A percentile compares a stretch with the other conserved stretches of the same genome.
phyloP scores from a whole-genome alignment of 1,140 invertebrate genomes.

The Himalopsyche phryganea region DNA sequence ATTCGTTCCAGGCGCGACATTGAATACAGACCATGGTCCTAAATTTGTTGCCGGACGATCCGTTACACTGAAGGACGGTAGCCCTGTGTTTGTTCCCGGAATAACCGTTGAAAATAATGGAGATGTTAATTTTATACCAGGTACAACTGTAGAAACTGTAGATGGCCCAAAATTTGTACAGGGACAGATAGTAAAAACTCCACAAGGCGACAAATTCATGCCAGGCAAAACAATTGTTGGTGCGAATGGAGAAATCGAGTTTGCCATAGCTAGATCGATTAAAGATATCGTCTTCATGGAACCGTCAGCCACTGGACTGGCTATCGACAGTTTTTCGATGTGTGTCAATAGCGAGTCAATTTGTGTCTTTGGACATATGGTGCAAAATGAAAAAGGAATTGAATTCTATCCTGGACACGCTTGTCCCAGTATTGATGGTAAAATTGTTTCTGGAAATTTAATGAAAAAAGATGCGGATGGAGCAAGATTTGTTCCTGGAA shows the following conservation, averaged over 20 bases:
- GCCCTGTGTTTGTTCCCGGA: conserved; percentile 54
- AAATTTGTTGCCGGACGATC: conserved; percentile 68
- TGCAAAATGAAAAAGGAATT: conserved; percentile 63
- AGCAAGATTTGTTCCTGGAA: conserved; percentile 66
- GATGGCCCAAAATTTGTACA: conserved; percentile 64
- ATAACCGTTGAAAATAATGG: conserved; percentile 44
- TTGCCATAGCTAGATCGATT: conserved; percentile 57
- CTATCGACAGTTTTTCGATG: conserved; percentile 58
- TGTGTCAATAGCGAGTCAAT: conserved; percentile 52
- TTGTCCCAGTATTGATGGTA: conserved; percentile 50
- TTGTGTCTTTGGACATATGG: conserved; percentile 66
- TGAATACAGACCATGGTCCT: conserved; percentile 60
- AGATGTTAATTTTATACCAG: conserved; percentile 58
- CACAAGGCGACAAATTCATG: conserved; percentile 57
- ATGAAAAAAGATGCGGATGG: conserved; percentile 59
- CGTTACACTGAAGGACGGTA: conserved; percentile 51
- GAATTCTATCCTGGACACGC: conserved; percentile 66
- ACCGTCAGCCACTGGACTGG: conserved; percentile 51
- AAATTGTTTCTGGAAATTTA: conserved; percentile 65
- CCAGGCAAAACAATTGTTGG: conserved; percentile 57
- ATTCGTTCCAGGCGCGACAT: conserved; percentile 63
- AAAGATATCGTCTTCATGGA: conserved; percentile 56
- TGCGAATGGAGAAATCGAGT: conserved; percentile 53
- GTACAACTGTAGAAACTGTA: conserved; percentile 61
- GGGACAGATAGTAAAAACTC: conserved; percentile 61